Evolutionary conservation across 2,888 invertebrate genomes (phyloP).

Genomic region (Alsophila aescularia): DNA sequence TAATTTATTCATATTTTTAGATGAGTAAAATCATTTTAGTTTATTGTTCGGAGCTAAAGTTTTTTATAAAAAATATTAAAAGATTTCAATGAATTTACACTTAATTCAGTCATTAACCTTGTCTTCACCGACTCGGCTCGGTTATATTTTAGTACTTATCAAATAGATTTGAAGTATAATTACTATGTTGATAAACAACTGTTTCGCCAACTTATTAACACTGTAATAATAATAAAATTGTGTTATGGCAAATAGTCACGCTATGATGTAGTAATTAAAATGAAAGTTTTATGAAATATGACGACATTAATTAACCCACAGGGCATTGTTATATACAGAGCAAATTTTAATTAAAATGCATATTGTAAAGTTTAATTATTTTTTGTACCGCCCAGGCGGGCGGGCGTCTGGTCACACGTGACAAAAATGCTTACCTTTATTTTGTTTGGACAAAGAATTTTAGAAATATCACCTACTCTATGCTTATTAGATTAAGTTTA

Average conservation of each 20-base stretch:
- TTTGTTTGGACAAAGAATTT: too few species aligned
- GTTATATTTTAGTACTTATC: constrained; percentile 1
- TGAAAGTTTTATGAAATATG: constrained; percentile 7
- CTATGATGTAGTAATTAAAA: constrained; percentile 15
- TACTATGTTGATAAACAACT: constrained; percentile 26
- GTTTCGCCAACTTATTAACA: constrained; percentile 29
- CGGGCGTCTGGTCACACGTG: too few species aligned
- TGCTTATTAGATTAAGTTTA: too few species aligned
- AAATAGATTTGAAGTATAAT: constrained; percentile 22
- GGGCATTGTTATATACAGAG: not conserved
- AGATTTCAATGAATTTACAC: not conserved
- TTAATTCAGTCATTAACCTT: too few species aligned
- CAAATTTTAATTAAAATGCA: not conserved
- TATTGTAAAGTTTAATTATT: too few species aligned
- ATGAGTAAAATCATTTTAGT: too few species aligned
- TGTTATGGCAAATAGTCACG: constrained; percentile 27
- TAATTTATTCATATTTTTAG: too few species aligned
- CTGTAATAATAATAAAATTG: constrained; percentile 18
- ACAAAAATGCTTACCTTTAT: too few species aligned
- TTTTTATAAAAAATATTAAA: too few species aligned
- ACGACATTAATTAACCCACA: not conserved
- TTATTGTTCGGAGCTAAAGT: too few species aligned
- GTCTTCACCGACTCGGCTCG: not conserved
- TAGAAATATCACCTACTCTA: too few species aligned
- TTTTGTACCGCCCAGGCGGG: too few species aligned